Evolutionary conservation across 1,140 invertebrate genomes (phyloP), one percentile per base, ranked within the genome.

Genomic region (Papilio aristodemus): DNA sequence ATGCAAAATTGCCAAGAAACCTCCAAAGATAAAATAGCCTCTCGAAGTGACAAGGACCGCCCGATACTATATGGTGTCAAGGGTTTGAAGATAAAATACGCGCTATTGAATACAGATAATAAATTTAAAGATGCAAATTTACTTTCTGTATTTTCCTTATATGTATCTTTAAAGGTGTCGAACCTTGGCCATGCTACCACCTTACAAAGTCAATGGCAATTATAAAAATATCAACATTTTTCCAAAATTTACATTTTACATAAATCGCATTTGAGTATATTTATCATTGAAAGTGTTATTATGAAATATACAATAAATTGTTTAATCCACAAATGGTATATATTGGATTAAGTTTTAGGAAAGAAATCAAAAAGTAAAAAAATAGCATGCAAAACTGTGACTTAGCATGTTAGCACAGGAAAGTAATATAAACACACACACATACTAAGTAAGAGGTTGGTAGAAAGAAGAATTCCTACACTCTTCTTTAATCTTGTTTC

Each of bases 1-100:
- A 19, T 54, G 6, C 54, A 7, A 58, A 11, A 57, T 32, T 60
- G 17, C 17, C 14, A 62, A 62, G 59, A 38, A 37, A 38, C 32
- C 13, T 62, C 32, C 9, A 37, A 62, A 59, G 58, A 59, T 37
- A 50, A 17, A 13, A 43, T 32, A 36, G 39, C 19, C 64, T 57
- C 32, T 64, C 46, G 62, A 68, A 10, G 46, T 50, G 64, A 68
- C 64, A 59, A 73, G 69, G 69, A 70, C 68, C 8, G 59, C 37
- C 59, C 67, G 68, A 71, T 71, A 60, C 58, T 59, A 74, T 73
- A 64, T 39, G 72, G 41, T 78, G 76, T 74, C 76, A 76, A 73
- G 76, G 76, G 54, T 60, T 50, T 43, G 27, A 37, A 62, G 59
- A 62, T 62, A 62, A 37, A 62, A 14, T 59, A 36, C 36, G 38